A percentile compares a stretch with the other conserved stretches of the same genome.
Conservation (phyloP, 2,113 vertebrate genomes). For the Xiphophorus maculatus region DNA sequence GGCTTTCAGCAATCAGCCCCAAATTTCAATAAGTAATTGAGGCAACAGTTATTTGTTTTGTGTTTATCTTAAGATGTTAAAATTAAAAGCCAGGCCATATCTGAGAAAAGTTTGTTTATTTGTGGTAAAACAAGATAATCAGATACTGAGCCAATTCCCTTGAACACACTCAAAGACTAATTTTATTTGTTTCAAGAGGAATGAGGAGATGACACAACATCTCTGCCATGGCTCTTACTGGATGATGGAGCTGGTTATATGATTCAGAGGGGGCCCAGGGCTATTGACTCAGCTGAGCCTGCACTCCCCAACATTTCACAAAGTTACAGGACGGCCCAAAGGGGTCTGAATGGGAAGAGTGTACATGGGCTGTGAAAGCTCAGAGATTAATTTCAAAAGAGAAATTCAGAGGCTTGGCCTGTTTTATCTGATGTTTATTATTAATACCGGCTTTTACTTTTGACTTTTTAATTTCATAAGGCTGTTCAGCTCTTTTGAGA, state of each 20-base stretch:
- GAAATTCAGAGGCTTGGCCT: not conserved
- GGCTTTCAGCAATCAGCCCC: not conserved
- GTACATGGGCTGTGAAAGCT: slow-evolving; percentile 2
- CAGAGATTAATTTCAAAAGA: slow-evolving; percentile 6
- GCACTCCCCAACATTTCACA: slow-evolving; percentile 30
- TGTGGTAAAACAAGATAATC: not conserved
- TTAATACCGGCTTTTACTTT: slow-evolving; percentile 1
- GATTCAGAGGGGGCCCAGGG: slow-evolving; percentile 37
- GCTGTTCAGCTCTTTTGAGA: not conserved
- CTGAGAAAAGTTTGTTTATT: slow-evolving; percentile 39
- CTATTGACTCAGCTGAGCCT: slow-evolving; percentile 70
- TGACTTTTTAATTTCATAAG: not conserved
- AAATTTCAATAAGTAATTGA: not conserved
- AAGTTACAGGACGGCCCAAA: not conserved
- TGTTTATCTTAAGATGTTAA: not conserved
- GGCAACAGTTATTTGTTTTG: slow-evolving; percentile 4
- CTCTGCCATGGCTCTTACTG: slow-evolving; percentile 46
- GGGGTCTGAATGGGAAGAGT: slow-evolving; percentile 15
- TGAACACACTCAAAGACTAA: slow-evolving; percentile 46
- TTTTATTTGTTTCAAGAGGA: slow-evolving; percentile 65
- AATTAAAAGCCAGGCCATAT: slow-evolving; percentile 11
- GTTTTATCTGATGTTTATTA: slow-evolving; percentile 11
- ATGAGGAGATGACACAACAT: slow-evolving; percentile 64
- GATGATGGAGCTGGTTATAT: slow-evolving; percentile 55
- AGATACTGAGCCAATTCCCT: slow-evolving; percentile 10